Conservation (phyloP, 2,113 vertebrate species). For the Callorhinus ursinus region DNA sequence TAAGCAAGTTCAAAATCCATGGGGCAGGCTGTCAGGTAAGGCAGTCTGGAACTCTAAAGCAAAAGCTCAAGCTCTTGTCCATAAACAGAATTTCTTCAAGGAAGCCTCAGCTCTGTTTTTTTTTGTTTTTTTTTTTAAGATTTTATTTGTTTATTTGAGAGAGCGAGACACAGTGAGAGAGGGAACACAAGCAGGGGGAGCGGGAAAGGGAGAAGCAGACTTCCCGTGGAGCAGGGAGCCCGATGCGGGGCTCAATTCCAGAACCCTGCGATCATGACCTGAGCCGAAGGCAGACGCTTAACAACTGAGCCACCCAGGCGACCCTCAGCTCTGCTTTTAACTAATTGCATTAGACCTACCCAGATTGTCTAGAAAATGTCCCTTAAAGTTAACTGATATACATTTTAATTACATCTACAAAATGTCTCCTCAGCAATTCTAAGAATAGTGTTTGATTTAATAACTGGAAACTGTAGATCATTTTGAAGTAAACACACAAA, state of each 20-base stretch:
- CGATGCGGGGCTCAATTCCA: no score
- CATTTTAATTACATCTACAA: neutral
- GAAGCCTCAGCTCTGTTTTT: neutral
- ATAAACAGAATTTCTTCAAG: neutral
- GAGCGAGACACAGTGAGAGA: no score
- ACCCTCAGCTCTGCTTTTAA: neutral
- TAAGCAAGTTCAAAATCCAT: neutral
- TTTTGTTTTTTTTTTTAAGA: no score
- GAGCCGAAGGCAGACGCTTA: no score
- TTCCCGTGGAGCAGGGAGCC: no score
- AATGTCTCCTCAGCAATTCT: neutral
- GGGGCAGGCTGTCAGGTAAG: neutral
- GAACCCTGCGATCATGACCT: no score
- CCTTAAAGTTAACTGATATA: neutral
- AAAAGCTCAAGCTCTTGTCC: neutral
- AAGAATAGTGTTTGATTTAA: neutral
- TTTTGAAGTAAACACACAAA: neutral
- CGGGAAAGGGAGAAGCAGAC: no score
- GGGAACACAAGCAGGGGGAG: no score
- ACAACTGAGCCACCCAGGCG: no score
- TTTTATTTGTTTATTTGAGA: no score
- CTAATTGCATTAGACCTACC: neutral
- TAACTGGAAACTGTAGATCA: neutral
- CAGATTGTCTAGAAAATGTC: neutral
- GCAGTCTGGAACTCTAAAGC: neutral